phyloP scores from a whole-genome alignment of 2,888 invertebrate genomes.

The Sphaerolaimus hirsutus region DNA sequence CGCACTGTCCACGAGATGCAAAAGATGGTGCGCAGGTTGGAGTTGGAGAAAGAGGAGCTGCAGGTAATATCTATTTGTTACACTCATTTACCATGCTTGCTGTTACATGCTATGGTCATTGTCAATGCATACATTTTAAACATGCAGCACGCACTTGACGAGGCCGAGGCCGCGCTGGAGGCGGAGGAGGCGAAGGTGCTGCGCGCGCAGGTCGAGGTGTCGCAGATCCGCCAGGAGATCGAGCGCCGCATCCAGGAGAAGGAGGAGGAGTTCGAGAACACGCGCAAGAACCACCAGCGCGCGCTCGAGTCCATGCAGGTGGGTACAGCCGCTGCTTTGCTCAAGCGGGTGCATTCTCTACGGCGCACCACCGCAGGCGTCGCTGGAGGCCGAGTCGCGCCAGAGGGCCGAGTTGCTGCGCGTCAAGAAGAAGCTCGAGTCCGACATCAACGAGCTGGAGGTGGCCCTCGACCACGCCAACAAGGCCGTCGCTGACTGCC shows the following conservation, averaged over 20 bases:
- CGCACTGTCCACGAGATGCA: slow-evolving; percentile 98
- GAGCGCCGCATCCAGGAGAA: slow-evolving; percentile 98
- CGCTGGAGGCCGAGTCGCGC: slow-evolving; percentile 95
- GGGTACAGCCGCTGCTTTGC: neutral
- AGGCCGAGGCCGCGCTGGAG: slow-evolving; percentile 94
- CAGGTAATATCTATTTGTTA: slow-evolving; percentile 57
- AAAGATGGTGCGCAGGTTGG: slow-evolving; percentile 65
- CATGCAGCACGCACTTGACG: slow-evolving; percentile 39
- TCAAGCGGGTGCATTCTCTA: neutral
- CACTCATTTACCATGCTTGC: too few relatives aligned
- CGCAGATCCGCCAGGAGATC: slow-evolving; percentile 84
- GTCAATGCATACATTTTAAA: too few relatives aligned
- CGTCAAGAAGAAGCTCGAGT: slow-evolving; percentile 99
- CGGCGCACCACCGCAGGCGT: slow-evolving; percentile 69
- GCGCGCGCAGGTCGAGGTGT: slow-evolving; percentile 84
- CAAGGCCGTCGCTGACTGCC: slow-evolving; percentile 38
- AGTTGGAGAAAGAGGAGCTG: slow-evolving; percentile 97
- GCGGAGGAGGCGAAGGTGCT: slow-evolving; percentile 60
- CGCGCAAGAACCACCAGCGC: slow-evolving; percentile 56
- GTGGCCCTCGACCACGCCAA: slow-evolving; percentile 94
- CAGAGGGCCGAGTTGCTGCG: slow-evolving; percentile 95
- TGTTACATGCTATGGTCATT: too few relatives aligned
- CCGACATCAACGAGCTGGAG: slow-evolving; percentile 94
- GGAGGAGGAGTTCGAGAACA: slow-evolving; percentile 99
- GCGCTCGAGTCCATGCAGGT: slow-evolving; percentile 92